Base-by-base conservation (phyloP, 2,797 vertebrate species). In the Pipistrellus nathusii region DNA sequence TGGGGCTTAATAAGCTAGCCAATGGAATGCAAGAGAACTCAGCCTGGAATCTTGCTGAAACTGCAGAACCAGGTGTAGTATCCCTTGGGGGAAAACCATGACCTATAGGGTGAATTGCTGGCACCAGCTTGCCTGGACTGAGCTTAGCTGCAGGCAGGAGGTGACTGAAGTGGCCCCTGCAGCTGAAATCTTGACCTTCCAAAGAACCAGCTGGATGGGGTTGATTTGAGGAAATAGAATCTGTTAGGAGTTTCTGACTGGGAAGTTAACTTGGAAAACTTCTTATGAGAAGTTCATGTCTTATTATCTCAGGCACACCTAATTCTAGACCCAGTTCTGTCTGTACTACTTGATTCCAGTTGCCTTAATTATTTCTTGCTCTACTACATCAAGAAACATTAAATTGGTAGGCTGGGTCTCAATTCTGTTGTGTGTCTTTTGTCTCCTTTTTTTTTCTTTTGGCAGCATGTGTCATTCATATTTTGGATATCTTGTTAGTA, bases 101-200 rank as follows among this genome's bases (percentile, higher is more conserved):
- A 96, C 94, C 91, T 92, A 12, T 68, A 73, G 80, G 94, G 91
- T 96, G 90, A 96, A 85, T 89, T 94, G 77, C 91, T 90, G 93
- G 92, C 93, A 94, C 76, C 84, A 93, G 93, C 68, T 82, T 95
- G 83, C 89, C 91, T 94, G 68, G 86, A 93, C 25, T 93, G 72
- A 89, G 32, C 76, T 91, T 69, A 92, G 46, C 85, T 84, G 48
- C 46, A 82, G 91, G 81, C 94, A 89, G 84, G 80, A 85, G 55
- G 57, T 82, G 83, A 73, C 80, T 75, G 73, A 86, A 87, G 48
- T 88, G 66, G 53, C 69, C 53, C 57, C 41, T 11, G 23, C 20
- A 84, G 90, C 85, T 94, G 48, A 84, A 95, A 90, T 90, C 62
- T 6, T 38, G 27, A 92, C 32, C 30, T n/a, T 51, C 15, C 78